A percentile compares a stretch with the other conserved stretches of the same genome.
Evolutionary conservation across 2,888 invertebrate genomes (phyloP).

Genomic region (Andrena hattorfiana): DNA sequence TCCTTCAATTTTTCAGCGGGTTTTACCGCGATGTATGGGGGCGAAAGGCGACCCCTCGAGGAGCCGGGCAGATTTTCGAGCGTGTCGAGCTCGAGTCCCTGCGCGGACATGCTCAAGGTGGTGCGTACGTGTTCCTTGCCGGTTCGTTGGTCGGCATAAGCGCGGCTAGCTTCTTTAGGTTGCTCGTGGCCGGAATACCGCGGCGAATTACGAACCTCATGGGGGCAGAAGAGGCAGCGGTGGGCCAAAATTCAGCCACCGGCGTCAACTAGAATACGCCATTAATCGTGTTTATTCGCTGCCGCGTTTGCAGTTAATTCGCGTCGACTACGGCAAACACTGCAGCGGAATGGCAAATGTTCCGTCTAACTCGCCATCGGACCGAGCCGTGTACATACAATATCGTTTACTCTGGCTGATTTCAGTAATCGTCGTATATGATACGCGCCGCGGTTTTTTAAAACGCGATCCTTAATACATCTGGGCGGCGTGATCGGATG

Average conservation of each 20-base stretch:
- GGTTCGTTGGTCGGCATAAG: conserved; percentile 11
- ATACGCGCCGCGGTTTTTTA: neutral
- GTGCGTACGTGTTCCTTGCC: conserved; percentile 40
- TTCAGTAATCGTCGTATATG: neutral
- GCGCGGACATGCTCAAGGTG: conserved; percentile 22
- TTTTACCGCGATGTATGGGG: neutral
- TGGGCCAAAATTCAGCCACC: conserved; percentile 1
- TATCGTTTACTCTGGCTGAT: conserved; percentile 37
- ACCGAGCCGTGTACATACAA: conserved; percentile 15
- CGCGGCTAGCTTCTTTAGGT: conserved; percentile 27
- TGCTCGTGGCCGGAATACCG: conserved; percentile 32
- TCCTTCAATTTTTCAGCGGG: conserved; percentile 19
- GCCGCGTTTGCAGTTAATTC: conserved; percentile 42
- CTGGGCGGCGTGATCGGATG: neutral
- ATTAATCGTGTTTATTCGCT: conserved; percentile 54
- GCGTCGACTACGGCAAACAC: conserved; percentile 26
- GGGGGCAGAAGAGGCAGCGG: neutral
- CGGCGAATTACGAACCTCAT: conserved; percentile 6
- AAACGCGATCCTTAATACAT: neutral
- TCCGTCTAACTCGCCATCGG: conserved; percentile 37
- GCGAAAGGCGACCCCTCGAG: neutral
- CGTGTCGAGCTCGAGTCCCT: neutral
- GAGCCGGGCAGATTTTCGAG: conserved; percentile 20
- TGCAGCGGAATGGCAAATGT: conserved; percentile 24
- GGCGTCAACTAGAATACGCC: conserved; percentile 30